A percentile compares a stretch with the other conserved stretches of the same genome.
Evolutionary conservation across 1,140 invertebrate genomes (phyloP).

Genomic region (Sarcophaga bullata): DNA sequence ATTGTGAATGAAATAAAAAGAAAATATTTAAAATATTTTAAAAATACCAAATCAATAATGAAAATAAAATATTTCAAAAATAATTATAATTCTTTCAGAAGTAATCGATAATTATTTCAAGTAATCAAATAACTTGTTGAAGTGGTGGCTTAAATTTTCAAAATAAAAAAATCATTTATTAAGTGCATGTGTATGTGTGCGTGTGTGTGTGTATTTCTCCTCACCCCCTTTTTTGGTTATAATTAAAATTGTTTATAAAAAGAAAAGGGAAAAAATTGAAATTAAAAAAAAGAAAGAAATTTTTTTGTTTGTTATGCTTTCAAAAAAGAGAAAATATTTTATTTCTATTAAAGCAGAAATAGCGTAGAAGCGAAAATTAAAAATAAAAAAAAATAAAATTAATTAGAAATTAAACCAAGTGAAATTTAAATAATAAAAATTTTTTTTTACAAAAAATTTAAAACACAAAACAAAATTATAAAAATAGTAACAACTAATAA

Average conservation of each 20-base stretch:
- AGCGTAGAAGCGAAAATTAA: neutral
- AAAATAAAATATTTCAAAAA: too few species aligned
- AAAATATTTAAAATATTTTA: slow-evolving; percentile 7
- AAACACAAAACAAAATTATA: too few species aligned
- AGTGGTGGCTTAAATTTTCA: neutral
- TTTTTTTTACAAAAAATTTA: too few species aligned
- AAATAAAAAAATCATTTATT: neutral
- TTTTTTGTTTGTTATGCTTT: neutral
- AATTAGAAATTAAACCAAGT: neutral
- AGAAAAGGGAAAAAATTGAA: neutral
- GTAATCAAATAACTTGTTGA: neutral
- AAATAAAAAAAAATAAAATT: neutral
- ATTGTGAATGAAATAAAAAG: neutral
- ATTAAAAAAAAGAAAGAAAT: neutral
- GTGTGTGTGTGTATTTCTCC: slow-evolving; percentile 1
- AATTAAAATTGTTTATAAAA: neutral
- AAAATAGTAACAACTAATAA: too few species aligned
- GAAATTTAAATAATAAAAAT: slow-evolving; percentile 8
- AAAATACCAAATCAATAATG: neutral
- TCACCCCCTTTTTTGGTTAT: neutral
- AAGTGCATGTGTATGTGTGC: neutral
- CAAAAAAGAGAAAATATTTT: neutral
- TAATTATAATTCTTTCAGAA: too few species aligned
- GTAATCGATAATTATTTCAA: neutral
- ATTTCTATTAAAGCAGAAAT: too few species aligned